Evolutionary conservation across 2,888 invertebrate genomes (phyloP), one percentile per base, ranked within the genome.

Genomic region (Cheilosia impressa): DNA sequence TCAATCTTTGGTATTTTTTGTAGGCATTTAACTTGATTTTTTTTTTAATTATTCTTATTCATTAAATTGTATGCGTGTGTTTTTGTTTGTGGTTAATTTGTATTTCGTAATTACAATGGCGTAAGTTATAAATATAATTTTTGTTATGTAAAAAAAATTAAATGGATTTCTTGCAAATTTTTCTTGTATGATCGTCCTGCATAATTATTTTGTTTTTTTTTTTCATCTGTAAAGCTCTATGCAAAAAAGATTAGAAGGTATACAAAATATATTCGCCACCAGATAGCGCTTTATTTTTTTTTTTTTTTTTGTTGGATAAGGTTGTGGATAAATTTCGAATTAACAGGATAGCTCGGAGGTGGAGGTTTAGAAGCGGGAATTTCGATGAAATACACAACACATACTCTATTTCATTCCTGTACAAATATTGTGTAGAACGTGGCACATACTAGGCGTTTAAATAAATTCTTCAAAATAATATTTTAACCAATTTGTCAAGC

Each of bases 11-110:
- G 66, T 68, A 45, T 80, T 76, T 69, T 69, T 79, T 69, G 65
- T 80, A 87, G 80, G 84, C 89, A 77, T 89, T 90, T 89, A 90
- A 90, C 88, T 88, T 88, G 75, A 45, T 65, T 82, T 71, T 78
- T 65, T 47, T 66, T 53, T 72, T 66, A 75, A 5, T 62, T 50
- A 57, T 62, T 45, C 58, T 60, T 68, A 31, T 69, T 17, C 45
- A 38, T 72, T 68, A 62, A 65, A 41, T 75, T 79, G 50, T 43
- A 69, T 58, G 52, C 47, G 34, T 57, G 71, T 63, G 77, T 58
- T n/a, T 68, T 45, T 81, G 58, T n/a, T 38, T 78, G 60, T 73
- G 73, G 19, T 52, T 80, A 75, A 62, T 19, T 73, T 60, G 7
- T 72, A 19, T 38, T 45, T 72, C 41, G 65, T 84, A 63, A 78